These are phyloP conservation scores for silkworm (Bombyx mori) DNA, from an alignment of 1,140 invertebrate genomes.

Conservation along the genomic window ASM3026992v2 NC_085108.1:8241501-8242000, in stretches of 20 bases:
- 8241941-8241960: background rate
- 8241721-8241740: background rate
- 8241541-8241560: too few relatives aligned
- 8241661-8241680: background rate
- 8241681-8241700: background rate
- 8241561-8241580: too few relatives aligned
- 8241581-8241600: too few relatives aligned
- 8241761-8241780: background rate
- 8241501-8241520: too few relatives aligned
- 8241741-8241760: background rate
- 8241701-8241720: background rate
- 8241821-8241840: background rate
- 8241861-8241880: background rate
- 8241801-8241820: background rate
- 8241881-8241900: background rate
- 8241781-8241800: background rate
- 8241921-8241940: background rate
- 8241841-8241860: background rate
- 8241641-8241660: too few relatives aligned
- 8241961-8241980: background rate
- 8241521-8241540: background rate
- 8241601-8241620: too few relatives aligned
- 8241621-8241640: too few relatives aligned
- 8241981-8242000: background rate
- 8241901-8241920: background rate